Evolutionary conservation across 2,888 invertebrate species (phyloP).

Genomic region (Thysanoteuthis rhombus): DNA sequence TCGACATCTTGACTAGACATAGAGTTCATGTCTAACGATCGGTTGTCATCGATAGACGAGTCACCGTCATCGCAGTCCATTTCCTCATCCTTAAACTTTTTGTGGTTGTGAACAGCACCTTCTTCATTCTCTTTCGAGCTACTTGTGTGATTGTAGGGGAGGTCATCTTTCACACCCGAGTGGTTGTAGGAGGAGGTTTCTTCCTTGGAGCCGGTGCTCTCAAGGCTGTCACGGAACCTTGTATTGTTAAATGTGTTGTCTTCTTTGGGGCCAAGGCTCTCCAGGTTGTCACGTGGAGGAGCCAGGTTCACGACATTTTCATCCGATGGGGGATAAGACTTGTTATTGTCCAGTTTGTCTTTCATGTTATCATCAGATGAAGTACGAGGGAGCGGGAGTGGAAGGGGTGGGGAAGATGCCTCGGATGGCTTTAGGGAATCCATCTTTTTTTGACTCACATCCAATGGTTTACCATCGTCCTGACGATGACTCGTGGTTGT

Average conservation of each 20-base stretch:
- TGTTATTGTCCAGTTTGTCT: conserved; percentile 22
- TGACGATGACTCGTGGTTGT: conserved; percentile 21
- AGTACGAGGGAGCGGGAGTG: conserved; percentile 18
- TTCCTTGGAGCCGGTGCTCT: conserved; percentile 19
- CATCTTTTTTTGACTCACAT: conserved; percentile 21
- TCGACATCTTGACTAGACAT: conserved; percentile 32
- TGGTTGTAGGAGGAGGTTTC: conserved; percentile 12
- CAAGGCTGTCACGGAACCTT: conserved; percentile 24
- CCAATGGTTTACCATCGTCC: conserved; percentile 29
- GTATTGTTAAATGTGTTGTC: conserved; percentile 22
- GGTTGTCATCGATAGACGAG: conserved; percentile 24
- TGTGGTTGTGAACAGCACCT: background rate
- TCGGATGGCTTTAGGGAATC: background rate
- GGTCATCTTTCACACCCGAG: background rate
- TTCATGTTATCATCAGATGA: conserved; percentile 24
- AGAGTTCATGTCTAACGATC: conserved; percentile 28
- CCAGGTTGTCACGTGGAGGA: background rate
- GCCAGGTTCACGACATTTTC: conserved; percentile 1
- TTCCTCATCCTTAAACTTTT: conserved; percentile 27
- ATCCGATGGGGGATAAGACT: background rate
- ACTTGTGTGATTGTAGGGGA: conserved; percentile 21
- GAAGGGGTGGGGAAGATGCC: background rate
- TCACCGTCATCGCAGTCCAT: conserved; percentile 30
- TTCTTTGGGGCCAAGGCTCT: conserved; percentile 19
- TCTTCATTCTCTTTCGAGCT: conserved; percentile 30